These are phyloP conservation scores for Aphidius ervi DNA, from an alignment of 1,140 invertebrate genomes.

Conservation along the genomic window DNA sequence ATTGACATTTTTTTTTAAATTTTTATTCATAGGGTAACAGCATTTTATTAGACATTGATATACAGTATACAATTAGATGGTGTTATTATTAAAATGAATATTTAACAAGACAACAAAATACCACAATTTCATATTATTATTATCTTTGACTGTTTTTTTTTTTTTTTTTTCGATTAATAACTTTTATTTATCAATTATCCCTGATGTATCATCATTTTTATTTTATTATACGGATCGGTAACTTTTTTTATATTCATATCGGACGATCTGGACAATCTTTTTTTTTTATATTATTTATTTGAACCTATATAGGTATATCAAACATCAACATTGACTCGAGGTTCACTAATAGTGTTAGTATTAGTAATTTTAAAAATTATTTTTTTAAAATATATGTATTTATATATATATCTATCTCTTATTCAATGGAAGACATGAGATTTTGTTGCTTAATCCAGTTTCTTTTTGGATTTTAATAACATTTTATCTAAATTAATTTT, in stretches of 20 bases:
- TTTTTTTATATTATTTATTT: no score
- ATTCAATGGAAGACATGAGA: conserved; percentile 44
- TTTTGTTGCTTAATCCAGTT: conserved; percentile 36
- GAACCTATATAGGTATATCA: conserved; percentile 6
- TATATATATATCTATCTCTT: background rate
- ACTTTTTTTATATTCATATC: no score
- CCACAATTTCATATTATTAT: no score
- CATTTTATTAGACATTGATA: conserved; percentile 53
- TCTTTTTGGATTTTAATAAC: conserved; percentile 1
- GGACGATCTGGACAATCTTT: no score
- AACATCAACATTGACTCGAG: no score
- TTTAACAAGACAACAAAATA: conserved; percentile 34
- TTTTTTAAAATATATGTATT: conserved; percentile 17
- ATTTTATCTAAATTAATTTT: no score
- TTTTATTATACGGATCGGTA: no score
- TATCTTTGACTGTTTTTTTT: no score
- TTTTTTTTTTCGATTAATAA: no score
- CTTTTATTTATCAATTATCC: no score
- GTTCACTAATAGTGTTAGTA: no score
- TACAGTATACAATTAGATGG: conserved; percentile 43
- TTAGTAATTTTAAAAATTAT: conserved; percentile 18
- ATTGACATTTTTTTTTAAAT: background rate
- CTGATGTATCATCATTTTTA: no score
- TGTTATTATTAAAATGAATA: conserved; percentile 27
- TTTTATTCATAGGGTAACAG: conserved; percentile 37